A percentile compares a stretch with the other conserved stretches of the same genome.
These are phyloP conservation scores for Mantis religiosa DNA, from an alignment of 2,888 invertebrate species.

Conservation along the genomic window DNA sequence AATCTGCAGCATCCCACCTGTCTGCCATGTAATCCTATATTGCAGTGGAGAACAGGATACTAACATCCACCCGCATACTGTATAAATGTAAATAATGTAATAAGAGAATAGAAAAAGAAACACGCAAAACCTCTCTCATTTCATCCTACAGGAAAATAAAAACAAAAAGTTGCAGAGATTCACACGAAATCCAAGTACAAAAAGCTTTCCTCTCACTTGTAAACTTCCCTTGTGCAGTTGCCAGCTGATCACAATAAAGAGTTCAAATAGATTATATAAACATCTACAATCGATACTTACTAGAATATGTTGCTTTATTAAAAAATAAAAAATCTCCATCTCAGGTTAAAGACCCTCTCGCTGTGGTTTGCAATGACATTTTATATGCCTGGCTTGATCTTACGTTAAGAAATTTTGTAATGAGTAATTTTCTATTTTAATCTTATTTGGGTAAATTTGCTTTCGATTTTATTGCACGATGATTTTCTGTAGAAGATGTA, in stretches of 20 bases:
- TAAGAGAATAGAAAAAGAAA: neutral
- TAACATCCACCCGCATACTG: neutral
- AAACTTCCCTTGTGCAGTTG: neutral
- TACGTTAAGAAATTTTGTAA: too few species aligned
- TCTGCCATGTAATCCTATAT: neutral
- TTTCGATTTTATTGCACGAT: too few species aligned
- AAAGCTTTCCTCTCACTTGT: neutral
- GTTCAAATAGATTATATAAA: too few species aligned
- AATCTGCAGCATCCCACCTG: neutral
- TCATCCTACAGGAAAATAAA: neutral
- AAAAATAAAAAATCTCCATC: too few species aligned
- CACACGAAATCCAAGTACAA: neutral
- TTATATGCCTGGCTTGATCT: too few species aligned
- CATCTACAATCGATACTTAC: too few species aligned
- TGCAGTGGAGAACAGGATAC: neutral
- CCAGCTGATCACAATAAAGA: neutral
- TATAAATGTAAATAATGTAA: neutral
- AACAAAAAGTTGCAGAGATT: neutral
- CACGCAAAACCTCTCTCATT: neutral
- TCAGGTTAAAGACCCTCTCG: too few species aligned
- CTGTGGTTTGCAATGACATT: too few species aligned
- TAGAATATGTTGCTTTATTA: too few species aligned
- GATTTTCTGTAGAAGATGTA: too few species aligned
- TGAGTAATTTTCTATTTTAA: too few species aligned
- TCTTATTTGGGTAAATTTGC: too few species aligned